These are phyloP conservation scores for Lasius platythorax DNA, from an alignment of 2,888 invertebrate genomes.

Conservation along the genomic window DNA sequence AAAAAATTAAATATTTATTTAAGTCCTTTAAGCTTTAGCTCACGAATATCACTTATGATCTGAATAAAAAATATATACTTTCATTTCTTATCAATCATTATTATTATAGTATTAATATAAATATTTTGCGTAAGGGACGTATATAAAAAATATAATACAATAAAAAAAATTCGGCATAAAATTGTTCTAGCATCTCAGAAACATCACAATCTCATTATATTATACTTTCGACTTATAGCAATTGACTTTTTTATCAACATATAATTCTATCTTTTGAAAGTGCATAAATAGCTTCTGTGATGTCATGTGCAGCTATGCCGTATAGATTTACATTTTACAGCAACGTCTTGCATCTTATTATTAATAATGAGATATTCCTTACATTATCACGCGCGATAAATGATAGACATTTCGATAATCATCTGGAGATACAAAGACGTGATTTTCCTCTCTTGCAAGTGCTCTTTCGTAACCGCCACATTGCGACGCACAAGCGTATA, in stretches of 20 bases:
- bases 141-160: no score
- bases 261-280: not conserved
- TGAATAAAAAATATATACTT: no score
- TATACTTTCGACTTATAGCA: not conserved
- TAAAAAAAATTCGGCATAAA: no score
- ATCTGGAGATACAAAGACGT: conserved; percentile 10
- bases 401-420: not conserved
- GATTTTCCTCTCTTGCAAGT: conserved; percentile 41
- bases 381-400: not conserved
- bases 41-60: no score
- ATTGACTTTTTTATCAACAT: not conserved
- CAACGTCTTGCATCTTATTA: not conserved
- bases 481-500: not conserved
- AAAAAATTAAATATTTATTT: not conserved
- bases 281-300: not conserved
- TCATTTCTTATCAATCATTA: no score
- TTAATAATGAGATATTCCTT: not conserved
- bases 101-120: no score
- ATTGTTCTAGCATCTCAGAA: no score
- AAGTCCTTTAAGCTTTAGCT: not conserved
- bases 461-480: not conserved
- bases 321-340: not conserved
- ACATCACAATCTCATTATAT: no score
- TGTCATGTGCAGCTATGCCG: not conserved
- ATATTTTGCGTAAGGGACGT: no score